Evolutionary conservation across 2,797 vertebrate genomes (phyloP).

Genomic region (Gymnoscopelus microlampas): DNA sequence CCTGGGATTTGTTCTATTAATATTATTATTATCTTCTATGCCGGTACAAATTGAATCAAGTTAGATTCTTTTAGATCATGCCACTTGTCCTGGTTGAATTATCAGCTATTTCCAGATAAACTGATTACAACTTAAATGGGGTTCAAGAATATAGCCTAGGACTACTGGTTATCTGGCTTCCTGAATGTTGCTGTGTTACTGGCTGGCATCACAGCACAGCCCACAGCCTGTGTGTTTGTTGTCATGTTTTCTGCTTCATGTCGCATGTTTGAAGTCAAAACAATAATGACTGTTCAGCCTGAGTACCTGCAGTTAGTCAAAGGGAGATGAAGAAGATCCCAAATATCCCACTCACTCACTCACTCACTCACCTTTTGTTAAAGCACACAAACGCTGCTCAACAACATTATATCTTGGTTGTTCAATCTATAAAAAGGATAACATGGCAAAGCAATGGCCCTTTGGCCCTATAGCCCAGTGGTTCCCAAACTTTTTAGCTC

Average conservation of each 20-base stretch:
- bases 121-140: conserved; percentile 24
- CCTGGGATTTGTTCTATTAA: too few species aligned
- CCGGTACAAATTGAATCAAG: neutral
- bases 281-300: conserved; percentile 58
- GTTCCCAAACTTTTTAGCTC: too few species aligned
- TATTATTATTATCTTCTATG: too few species aligned
- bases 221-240: conserved; percentile 61
- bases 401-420: conserved; percentile 26
- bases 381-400: conserved; percentile 19
- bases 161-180: conserved; percentile 22
- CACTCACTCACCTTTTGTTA: neutral
- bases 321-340: conserved; percentile 13
- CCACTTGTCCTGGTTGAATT: neutral
- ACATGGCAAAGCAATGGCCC: neutral
- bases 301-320: conserved; percentile 61
- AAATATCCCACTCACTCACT: conserved; percentile 15
- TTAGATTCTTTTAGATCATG: neutral
- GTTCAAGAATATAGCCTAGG: conserved; percentile 20
- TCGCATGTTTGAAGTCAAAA: conserved; percentile 72
- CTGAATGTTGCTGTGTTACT: conserved; percentile 27
- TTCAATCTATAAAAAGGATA: conserved; percentile 3
- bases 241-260: conserved; percentile 52
- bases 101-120: conserved; percentile 23
- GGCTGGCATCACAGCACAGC: conserved; percentile 37
- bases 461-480: too few species aligned